Evolutionary conservation across 92 coral and sea anemone genomes (phyloP).

Genomic region (Actinernus sp.): DNA sequence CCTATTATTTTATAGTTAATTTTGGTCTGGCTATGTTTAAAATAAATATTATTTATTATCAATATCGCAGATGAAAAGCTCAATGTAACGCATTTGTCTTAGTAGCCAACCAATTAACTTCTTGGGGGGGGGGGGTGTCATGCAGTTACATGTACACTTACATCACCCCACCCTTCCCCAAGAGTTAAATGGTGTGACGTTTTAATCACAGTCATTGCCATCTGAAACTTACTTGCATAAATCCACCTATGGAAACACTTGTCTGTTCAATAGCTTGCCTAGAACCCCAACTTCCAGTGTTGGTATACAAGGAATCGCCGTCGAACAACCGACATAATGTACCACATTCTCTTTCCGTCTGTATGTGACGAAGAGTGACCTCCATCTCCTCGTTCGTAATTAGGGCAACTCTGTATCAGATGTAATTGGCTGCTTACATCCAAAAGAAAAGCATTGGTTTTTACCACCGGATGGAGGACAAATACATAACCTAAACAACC

Average conservation of each 20-base stretch:
- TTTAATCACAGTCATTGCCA: too few relatives aligned
- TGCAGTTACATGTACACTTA: too few relatives aligned
- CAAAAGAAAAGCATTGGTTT: conserved; percentile 46
- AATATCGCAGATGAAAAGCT: too few relatives aligned
- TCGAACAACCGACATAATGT: conserved; percentile 54
- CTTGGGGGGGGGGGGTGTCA: too few relatives aligned
- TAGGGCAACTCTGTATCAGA: too few relatives aligned
- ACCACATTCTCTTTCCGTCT: conserved; percentile 29
- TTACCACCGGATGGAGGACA: conserved; percentile 48
- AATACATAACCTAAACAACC: conserved; percentile 31
- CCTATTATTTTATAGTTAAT: too few relatives aligned
- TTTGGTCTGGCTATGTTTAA: too few relatives aligned
- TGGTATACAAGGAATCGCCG: conserved; percentile 42
- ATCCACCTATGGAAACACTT: conserved; percentile 60
- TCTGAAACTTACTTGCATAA: conserved; percentile 48
- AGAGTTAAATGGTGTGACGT: too few relatives aligned
- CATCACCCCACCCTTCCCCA: too few relatives aligned
- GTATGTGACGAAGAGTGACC: conserved; percentile 51
- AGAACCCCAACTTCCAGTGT: conserved; percentile 15
- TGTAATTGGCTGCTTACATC: conserved; percentile 48
- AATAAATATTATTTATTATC: too few relatives aligned
- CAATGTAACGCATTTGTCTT: too few relatives aligned
- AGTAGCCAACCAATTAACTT: too few relatives aligned
- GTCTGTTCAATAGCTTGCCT: conserved; percentile 43
- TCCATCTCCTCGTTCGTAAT: conserved; percentile 33